Conservation (phyloP, 2,797 vertebrate species). For the Chelonia mydas region DNA sequence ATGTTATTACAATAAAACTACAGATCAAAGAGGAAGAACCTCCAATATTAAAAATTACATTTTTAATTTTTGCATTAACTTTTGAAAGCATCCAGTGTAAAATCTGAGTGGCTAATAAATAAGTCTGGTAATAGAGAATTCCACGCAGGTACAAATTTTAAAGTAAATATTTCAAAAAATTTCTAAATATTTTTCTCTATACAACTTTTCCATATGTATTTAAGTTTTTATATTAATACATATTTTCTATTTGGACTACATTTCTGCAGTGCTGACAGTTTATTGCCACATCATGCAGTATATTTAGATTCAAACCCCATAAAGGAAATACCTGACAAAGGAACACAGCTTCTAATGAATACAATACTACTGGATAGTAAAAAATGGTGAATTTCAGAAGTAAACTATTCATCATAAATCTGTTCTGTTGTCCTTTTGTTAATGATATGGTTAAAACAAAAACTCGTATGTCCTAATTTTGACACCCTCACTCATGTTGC, state of each 20-base stretch:
- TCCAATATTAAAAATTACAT: background rate
- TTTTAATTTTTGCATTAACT: background rate
- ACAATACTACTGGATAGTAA: background rate
- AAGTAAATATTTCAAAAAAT: background rate
- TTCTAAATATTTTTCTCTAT: background rate
- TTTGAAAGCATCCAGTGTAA: background rate
- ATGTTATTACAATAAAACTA: background rate
- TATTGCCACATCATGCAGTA: background rate
- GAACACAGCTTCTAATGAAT: background rate
- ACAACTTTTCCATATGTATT: background rate
- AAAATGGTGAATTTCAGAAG: background rate
- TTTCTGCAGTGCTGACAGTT: background rate
- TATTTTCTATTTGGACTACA: background rate
- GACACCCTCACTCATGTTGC: background rate
- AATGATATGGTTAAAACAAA: background rate
- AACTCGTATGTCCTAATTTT: background rate
- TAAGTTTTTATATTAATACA: background rate
- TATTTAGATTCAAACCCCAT: background rate
- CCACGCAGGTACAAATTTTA: background rate
- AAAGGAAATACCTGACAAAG: fast-evolving
- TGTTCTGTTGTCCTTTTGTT: background rate
- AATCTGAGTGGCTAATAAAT: background rate
- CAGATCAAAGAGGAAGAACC: background rate
- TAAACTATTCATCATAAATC: background rate
- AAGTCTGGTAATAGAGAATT: background rate